Percentiles rank a stretch among this genome's conserved stretches.
Evolutionary conservation across 2,888 invertebrate genomes (phyloP).

Genomic region (Orthonevra nobilis): DNA sequence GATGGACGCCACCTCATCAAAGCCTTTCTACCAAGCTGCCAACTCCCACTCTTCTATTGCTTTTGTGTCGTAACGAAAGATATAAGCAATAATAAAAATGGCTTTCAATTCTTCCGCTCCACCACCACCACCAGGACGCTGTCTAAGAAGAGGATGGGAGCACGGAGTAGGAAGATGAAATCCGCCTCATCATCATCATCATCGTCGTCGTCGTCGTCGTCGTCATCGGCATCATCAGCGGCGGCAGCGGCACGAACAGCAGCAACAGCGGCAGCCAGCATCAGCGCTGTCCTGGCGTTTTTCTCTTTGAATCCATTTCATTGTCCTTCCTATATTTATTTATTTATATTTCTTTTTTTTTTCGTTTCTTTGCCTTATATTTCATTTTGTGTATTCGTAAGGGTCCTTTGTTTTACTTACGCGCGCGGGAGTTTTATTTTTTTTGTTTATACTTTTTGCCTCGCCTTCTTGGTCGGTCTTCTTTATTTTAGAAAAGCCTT

Average conservation of each 20-base stretch:
- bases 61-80: constrained; percentile 49
- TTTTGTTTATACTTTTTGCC: constrained; percentile 1
- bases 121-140: constrained; percentile 9
- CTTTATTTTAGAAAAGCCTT: no score
- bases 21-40: neutral
- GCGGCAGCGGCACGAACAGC: neutral
- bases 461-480: neutral
- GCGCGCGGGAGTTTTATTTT: constrained; percentile 27
- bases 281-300: constrained; percentile 10
- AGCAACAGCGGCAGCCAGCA: neutral
- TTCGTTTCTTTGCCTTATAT: no score
- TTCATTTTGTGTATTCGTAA: constrained; percentile 21
- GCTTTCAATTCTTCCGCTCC: constrained; percentile 44
- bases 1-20: constrained; percentile 7
- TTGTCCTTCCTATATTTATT: neutral
- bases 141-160: neutral
- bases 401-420: constrained; percentile 40
- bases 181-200: constrained; percentile 9
- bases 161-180: constrained; percentile 8
- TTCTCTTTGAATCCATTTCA: constrained; percentile 20
- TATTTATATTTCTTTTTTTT: neutral
- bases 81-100: constrained; percentile 58
- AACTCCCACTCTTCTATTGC: constrained; percentile 20
- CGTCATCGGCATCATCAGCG: constrained; percentile 6
- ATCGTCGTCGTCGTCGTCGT: neutral